Conservation (phyloP, 1,140 invertebrate species). For the Teleopsis dalmanni region DNA sequence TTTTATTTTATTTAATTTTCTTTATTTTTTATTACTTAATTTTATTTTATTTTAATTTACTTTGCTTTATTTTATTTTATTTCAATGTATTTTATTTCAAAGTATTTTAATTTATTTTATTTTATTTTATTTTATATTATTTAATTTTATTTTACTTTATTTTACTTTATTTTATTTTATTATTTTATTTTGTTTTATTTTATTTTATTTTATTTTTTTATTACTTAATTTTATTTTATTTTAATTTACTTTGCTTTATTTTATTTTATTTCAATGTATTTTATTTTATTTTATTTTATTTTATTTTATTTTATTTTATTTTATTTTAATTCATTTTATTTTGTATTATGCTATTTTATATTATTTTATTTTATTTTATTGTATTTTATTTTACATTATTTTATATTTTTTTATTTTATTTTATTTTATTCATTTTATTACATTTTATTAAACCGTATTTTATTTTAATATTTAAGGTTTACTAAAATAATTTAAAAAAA, state of each 20-base stretch:
- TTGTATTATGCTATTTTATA: not conserved
- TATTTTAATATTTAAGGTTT: too few species aligned
- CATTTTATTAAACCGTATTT: too few species aligned
- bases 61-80: not conserved
- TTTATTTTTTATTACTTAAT: too few species aligned
- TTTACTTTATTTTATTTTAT: not conserved
- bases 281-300: not conserved
- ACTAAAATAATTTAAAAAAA: too few species aligned
- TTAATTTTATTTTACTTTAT: not conserved
- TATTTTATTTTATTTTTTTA: not conserved
- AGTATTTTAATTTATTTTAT: slow-evolving; percentile 24
- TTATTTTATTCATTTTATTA: too few species aligned
- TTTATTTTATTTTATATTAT: not conserved
- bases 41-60: slow-evolving; percentile 6
- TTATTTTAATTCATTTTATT: not conserved
- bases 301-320: not conserved
- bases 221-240: not conserved
- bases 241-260: not conserved
- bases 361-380: not conserved
- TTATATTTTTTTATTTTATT: too few species aligned
- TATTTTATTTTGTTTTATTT: not conserved
- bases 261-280: not conserved
- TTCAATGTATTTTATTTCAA: slow-evolving; percentile 26
- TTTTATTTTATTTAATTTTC: too few species aligned
- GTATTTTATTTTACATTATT: too few species aligned